Base-by-base conservation (phyloP, 2,113 vertebrate species). In the Hucho hucho region DNA sequence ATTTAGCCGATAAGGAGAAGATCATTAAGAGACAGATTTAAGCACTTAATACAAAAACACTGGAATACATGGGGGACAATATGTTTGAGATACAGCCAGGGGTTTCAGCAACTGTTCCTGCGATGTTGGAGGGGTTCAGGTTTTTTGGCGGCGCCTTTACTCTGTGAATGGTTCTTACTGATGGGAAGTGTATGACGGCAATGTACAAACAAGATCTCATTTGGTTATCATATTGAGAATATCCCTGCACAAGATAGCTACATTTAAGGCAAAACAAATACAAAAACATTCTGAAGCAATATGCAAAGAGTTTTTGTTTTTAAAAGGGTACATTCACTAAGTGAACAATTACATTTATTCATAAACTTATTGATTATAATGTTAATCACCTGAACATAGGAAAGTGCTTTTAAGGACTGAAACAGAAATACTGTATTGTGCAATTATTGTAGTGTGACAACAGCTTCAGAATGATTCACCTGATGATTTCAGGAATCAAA, bases 201-300 rank as follows among this genome's bases (percentile, higher is more conserved):
- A 67, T 67, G 18, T 32, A 67, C 65, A 43, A 67, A 67, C 28
- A 67, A 67, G 16, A 67, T 67, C 13, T 29, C 71, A 72, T 87
- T 84, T 85, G 84, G 82, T 84, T 79, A 77, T 79, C 75, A 29
- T 77, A 32, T 29, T 32, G 16, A 67, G 65, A 67, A 67, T 67
- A 84, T 90, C 88, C 90, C 90, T 92, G 89, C 89, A 92, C 68
- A 86, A 83, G 86, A 84, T 65, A 77, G 73, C 74, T 58, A 32
- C 73, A 84, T 89, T 91, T 92, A 93, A 93, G 91, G 93, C 91
- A 91, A 92, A 93, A 91, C 74, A 86, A 93, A 88, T 26, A 65
- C 64, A 78, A 74, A 59, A 81, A 89, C 84, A 90, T 84, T 87
- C 87, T 83, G 78, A 88, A 89, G 89, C 88, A 75, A 80, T 74